phyloP scores from a whole-genome alignment of 2,888 invertebrate species.

The Achlya flavicornis region DNA sequence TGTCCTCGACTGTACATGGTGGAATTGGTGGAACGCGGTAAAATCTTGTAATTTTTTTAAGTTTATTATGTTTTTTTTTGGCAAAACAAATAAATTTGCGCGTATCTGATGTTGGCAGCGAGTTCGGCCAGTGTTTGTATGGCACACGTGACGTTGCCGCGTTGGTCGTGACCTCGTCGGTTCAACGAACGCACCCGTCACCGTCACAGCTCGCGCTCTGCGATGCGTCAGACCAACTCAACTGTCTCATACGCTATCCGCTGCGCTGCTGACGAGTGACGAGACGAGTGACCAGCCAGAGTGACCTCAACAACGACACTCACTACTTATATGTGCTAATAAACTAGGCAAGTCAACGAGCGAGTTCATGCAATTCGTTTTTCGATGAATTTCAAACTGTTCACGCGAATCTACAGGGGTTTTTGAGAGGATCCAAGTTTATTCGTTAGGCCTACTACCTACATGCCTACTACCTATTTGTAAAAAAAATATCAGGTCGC shows the following conservation, averaged over 20 bases:
- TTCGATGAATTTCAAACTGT: too few relatives aligned
- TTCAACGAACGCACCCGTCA: conserved; percentile 78
- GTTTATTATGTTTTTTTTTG: neutral
- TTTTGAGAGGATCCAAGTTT: neutral
- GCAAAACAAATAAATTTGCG: conserved; percentile 15
- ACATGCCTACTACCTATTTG: too few relatives aligned
- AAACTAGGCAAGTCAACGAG: neutral
- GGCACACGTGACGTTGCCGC: conserved; percentile 56
- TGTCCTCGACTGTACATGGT: too few relatives aligned
- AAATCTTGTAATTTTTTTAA: too few relatives aligned
- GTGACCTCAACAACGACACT: neutral
- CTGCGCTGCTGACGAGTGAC: neutral
- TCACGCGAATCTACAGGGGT: too few relatives aligned
- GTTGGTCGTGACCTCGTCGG: conserved; percentile 80
- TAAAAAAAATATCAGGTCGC: too few relatives aligned
- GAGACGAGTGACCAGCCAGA: neutral
- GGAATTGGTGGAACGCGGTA: conserved; percentile 30
- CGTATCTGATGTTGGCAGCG: conserved; percentile 38
- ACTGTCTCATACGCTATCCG: conserved; percentile 43
- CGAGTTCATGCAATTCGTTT: neutral
- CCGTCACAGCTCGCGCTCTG: conserved; percentile 61
- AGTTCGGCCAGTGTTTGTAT: conserved; percentile 57
- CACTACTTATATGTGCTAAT: neutral
- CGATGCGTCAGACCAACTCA: conserved; percentile 65
- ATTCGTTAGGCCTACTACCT: neutral